Percentiles rank a stretch among this genome's conserved stretches.
These are phyloP conservation scores for Empis stercorea DNA, from an alignment of 2,888 invertebrate genomes.

Conservation along the genomic window DNA sequence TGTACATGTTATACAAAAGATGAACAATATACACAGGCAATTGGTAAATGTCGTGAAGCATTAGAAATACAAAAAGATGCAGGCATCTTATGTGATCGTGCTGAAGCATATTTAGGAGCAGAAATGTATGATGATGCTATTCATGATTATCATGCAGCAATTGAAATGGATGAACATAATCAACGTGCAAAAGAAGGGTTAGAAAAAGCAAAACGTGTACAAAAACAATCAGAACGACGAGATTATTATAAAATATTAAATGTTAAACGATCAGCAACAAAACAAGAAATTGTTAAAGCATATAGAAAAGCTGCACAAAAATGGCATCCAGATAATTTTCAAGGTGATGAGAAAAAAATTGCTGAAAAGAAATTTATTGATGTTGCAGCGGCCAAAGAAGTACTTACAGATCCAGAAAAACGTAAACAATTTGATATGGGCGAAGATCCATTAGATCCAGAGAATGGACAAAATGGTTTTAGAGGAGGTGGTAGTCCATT, in stretches of 20 bases:
- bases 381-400: constrained; percentile 96
- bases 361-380: constrained; percentile 98
- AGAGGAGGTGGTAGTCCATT: constrained; percentile 55
- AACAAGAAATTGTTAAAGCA: constrained; percentile 88
- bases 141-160: constrained; percentile 71
- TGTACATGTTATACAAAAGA: constrained; percentile 66
- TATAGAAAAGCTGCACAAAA: constrained; percentile 94
- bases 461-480: constrained; percentile 48
- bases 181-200: constrained; percentile 81
- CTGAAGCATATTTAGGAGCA: constrained; percentile 76
- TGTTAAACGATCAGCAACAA: constrained; percentile 79
- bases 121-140: constrained; percentile 93
- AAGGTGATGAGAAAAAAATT: constrained; percentile 76
- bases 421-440: constrained; percentile 88
- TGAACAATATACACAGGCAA: constrained; percentile 57
- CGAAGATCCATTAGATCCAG: constrained; percentile 94
- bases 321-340: constrained; percentile 98
- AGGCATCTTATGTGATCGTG: constrained; percentile 74
- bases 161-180: constrained; percentile 65
- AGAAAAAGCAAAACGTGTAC: constrained; percentile 74
- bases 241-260: constrained; percentile 95
- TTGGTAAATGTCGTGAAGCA: constrained; percentile 66
- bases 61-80: constrained; percentile 62
- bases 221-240: constrained; percentile 81
- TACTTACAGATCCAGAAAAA: constrained; percentile 78